These are phyloP conservation scores for Orchesella cincta DNA, from an alignment of 1,140 invertebrate species.

Conservation along the genomic window DNA sequence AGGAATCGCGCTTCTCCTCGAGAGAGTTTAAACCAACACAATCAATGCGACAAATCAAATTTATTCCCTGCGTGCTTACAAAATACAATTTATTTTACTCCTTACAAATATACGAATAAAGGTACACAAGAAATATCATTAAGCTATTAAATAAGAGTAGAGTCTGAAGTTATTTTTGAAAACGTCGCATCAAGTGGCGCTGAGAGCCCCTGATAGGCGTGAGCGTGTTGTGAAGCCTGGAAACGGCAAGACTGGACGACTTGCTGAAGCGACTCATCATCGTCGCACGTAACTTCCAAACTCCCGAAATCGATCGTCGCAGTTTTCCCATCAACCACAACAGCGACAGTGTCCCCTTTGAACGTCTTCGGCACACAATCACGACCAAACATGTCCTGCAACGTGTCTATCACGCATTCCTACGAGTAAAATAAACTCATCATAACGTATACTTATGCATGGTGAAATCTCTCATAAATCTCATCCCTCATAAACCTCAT, in stretches of 20 bases:
- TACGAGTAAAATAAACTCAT: constrained; percentile 53
- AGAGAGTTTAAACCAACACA: no score
- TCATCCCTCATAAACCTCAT: not conserved
- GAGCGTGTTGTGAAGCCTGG: constrained; percentile 80
- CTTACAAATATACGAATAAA: no score
- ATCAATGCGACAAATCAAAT: no score
- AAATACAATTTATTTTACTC: no score
- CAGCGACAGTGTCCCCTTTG: constrained; percentile 80
- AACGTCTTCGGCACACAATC: constrained; percentile 92
- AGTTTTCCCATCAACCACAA: constrained; percentile 79
- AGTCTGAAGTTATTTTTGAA: no score
- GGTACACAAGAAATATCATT: no score
- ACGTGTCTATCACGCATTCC: constrained; percentile 74
- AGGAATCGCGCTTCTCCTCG: constrained; percentile 73
- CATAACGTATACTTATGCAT: no score
- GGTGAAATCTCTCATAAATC: no score
- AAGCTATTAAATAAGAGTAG: no score
- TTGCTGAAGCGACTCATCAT: constrained; percentile 79
- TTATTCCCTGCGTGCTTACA: no score
- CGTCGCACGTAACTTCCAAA: constrained; percentile 76
- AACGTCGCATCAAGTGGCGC: no score
- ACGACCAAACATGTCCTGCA: constrained; percentile 73
- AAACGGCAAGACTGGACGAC: constrained; percentile 82
- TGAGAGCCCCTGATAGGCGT: no score
- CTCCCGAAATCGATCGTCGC: constrained; percentile 82